These are phyloP conservation scores for Ascidia mentula DNA, from an alignment of 23 tunicate species.

Conservation along the genomic window DNA sequence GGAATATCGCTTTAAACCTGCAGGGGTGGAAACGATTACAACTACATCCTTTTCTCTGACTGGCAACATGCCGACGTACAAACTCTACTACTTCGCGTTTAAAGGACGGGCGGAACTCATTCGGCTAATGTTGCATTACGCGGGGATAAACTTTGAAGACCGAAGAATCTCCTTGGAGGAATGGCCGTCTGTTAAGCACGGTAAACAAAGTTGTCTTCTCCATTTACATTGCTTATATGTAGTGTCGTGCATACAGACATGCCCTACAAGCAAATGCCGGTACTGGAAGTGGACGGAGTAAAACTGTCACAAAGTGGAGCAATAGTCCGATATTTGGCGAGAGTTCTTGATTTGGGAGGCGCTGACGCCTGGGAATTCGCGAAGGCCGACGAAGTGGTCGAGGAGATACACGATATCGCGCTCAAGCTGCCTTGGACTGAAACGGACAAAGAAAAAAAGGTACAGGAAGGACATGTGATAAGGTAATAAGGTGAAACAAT, in stretches of 20 bases:
- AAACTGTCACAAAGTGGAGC: conserved; percentile 47
- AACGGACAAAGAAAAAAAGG: conserved; percentile 53
- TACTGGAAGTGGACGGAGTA: conserved; percentile 53
- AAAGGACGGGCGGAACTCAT: conserved; percentile 39
- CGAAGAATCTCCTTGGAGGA: conserved; percentile 16
- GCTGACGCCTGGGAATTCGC: conserved; percentile 16
- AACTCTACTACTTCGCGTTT: conserved; percentile 39
- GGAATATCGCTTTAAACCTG: no score
- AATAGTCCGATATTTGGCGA: conserved; percentile 43
- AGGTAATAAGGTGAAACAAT: no score
- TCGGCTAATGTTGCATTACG: conserved; percentile 30
- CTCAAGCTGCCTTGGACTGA: conserved; percentile 55
- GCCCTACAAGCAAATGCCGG: conserved; percentile 63
- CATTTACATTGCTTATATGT: no score
- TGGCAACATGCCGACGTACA: conserved; percentile 48
- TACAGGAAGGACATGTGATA: no score
- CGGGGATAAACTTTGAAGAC: conserved; percentile 40
- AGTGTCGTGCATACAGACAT: conserved; percentile 47
- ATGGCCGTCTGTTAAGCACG: conserved; percentile 25
- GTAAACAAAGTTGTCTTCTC: no score
- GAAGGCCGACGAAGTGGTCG: conserved; percentile 45
- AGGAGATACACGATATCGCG: conserved; percentile 39
- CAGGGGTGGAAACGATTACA: no score
- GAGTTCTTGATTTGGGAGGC: conserved; percentile 42
- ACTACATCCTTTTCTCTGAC: no score